Conservation (phyloP, 2,888 invertebrate genomes). For the Cosmia trapezina region DNA sequence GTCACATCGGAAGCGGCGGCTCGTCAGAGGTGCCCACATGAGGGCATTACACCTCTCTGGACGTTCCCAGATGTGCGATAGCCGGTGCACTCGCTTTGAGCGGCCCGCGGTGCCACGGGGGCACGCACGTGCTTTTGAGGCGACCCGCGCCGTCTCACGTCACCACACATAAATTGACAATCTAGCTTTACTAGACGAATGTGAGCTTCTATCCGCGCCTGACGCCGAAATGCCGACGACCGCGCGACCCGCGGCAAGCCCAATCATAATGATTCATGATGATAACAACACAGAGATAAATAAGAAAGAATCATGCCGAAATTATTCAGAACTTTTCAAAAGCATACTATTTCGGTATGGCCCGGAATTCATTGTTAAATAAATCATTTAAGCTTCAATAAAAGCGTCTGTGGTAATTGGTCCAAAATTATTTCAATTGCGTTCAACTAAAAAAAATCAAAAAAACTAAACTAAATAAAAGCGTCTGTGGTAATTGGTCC, state of each 20-base stretch:
- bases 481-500: neutral
- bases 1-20: slow-evolving; percentile 82
- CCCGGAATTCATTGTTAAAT: neutral
- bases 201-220: slow-evolving; percentile 68
- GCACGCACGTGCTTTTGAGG: slow-evolving; percentile 88
- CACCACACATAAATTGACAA: slow-evolving; percentile 85
- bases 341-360: slow-evolving; percentile 8
- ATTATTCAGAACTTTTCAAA: slow-evolving; percentile 17
- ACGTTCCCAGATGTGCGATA: slow-evolving; percentile 81
- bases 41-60: slow-evolving; percentile 86
- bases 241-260: slow-evolving; percentile 38
- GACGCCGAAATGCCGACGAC: slow-evolving; percentile 67
- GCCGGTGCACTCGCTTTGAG: slow-evolving; percentile 79
- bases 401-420: neutral
- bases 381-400: neutral
- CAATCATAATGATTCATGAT: slow-evolving; percentile 50
- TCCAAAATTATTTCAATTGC: slow-evolving; percentile 3
- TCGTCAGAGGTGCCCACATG: slow-evolving; percentile 86
- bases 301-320: slow-evolving; percentile 30
- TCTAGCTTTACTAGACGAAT: slow-evolving; percentile 76
- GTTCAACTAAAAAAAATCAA: neutral
- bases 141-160: slow-evolving; percentile 82
- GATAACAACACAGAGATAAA: slow-evolving; percentile 25
- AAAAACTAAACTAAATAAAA: no score
- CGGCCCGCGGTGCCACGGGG: slow-evolving; percentile 80